Evolutionary conservation across 2,113 vertebrate genomes (phyloP).

Genomic region (Tamias sibiricus): DNA sequence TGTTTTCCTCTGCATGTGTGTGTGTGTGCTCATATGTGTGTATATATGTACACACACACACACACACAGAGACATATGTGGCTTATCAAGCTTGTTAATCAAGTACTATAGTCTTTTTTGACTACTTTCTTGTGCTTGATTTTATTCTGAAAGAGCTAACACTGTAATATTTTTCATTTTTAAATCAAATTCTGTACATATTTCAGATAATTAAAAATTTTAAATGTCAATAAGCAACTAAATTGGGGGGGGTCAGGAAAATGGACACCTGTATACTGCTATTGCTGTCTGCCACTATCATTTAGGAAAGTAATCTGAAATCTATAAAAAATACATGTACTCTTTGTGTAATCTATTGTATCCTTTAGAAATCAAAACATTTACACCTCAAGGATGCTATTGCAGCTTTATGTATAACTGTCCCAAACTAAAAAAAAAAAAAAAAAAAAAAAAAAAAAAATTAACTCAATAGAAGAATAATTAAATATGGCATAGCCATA

Average conservation of each 20-base stretch:
- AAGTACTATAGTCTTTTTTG: neutral
- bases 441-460: too few species aligned
- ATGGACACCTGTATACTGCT: neutral
- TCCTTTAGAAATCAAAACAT: neutral
- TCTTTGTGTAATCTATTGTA: neutral
- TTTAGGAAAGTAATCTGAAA: neutral
- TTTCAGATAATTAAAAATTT: neutral
- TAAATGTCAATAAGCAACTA: neutral
- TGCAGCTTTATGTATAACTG: neutral
- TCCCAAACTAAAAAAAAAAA: neutral
- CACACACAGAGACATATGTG: neutral
- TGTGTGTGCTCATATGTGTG: neutral
- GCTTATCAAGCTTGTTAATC: neutral
- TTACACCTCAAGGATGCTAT: neutral
- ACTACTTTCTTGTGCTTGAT: neutral
- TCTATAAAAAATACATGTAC: neutral
- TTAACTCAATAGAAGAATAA: neutral
- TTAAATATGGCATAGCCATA: neutral
- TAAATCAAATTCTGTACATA: neutral
- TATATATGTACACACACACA: accelerated
- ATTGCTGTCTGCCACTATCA: neutral
- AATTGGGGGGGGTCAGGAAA: neutral
- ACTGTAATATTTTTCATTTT: neutral
- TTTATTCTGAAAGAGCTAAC: neutral
- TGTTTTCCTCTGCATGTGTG: neutral